Percentiles rank a stretch among this genome's conserved stretches.
Evolutionary conservation across 2,113 vertebrate genomes (phyloP).

Genomic region (Barnardius zonarius): DNA sequence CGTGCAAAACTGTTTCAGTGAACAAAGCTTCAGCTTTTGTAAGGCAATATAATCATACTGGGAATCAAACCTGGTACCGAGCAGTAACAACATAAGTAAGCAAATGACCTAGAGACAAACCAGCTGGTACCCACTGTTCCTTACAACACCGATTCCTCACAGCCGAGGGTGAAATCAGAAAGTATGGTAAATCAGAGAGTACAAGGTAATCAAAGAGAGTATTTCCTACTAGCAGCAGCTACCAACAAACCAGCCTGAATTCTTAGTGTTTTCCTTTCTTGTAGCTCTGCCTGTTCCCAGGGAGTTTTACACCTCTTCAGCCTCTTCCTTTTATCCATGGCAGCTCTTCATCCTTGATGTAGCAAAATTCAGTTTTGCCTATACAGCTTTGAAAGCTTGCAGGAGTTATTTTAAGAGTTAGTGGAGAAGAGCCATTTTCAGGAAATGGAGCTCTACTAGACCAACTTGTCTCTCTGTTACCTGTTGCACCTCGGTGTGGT

Average conservation of each 20-base stretch:
- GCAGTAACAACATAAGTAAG: background rate
- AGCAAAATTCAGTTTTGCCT: background rate
- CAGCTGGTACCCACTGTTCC: background rate
- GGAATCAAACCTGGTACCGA: background rate
- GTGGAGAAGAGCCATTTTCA: rapidly evolving
- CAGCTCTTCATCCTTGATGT: background rate
- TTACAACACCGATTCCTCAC: background rate
- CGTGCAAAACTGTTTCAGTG: background rate
- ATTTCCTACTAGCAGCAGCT: background rate
- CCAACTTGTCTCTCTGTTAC: background rate
- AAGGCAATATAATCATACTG: background rate
- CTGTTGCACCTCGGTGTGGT: background rate
- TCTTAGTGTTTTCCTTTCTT: background rate
- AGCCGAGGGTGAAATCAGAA: background rate
- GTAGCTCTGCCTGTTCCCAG: background rate
- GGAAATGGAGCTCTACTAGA: rapidly evolving
- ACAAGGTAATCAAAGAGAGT: background rate
- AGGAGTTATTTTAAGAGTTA: background rate
- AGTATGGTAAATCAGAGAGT: background rate
- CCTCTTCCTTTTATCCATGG: background rate
- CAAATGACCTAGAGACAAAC: background rate
- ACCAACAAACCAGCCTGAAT: background rate
- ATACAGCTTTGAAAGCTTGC: background rate
- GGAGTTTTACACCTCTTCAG: background rate
- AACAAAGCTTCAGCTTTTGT: background rate